Conservation (phyloP, 37 sponge, comb jelly and placozoan species). For the Amphimedon queenslandica region DNA sequence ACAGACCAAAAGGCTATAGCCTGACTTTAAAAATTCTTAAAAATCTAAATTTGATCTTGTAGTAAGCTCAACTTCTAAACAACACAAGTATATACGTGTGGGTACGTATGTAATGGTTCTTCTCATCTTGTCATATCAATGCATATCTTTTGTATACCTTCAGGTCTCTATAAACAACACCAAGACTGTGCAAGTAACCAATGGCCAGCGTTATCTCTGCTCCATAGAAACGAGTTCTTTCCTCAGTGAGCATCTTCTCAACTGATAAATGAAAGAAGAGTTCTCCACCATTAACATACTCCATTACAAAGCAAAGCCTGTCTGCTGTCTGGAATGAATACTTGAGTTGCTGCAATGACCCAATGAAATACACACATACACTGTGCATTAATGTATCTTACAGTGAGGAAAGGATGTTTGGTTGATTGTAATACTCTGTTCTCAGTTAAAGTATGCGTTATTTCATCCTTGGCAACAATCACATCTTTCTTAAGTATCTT, state of each 20-base stretch:
- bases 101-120: too few species aligned
- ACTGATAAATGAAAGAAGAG: slow-evolving; percentile 96
- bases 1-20: too few species aligned
- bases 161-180: slow-evolving; percentile 90
- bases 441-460: slow-evolving; percentile 96
- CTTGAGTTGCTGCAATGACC: too few species aligned
- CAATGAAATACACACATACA: too few species aligned
- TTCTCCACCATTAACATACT: slow-evolving; percentile 99
- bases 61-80: too few species aligned
- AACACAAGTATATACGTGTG: too few species aligned
- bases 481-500: slow-evolving; percentile 97
- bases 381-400: slow-evolving; percentile 26
- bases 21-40: too few species aligned
- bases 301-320: slow-evolving; percentile 98
- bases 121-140: too few species aligned
- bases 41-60: too few species aligned
- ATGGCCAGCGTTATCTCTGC: slow-evolving; percentile 92
- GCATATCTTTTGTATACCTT: too few species aligned
- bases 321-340: slow-evolving; percentile 95
- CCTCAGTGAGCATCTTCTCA: slow-evolving; percentile 92
- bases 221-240: slow-evolving; percentile 89
- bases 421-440: slow-evolving; percentile 84
- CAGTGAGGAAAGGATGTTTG: slow-evolving; percentile 94
- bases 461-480: slow-evolving; percentile 95
- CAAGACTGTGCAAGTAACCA: slow-evolving; percentile 81